These are phyloP conservation scores for Psephotus haematonotus DNA, from an alignment of 2,113 vertebrate species.

Conservation along the genomic window DNA sequence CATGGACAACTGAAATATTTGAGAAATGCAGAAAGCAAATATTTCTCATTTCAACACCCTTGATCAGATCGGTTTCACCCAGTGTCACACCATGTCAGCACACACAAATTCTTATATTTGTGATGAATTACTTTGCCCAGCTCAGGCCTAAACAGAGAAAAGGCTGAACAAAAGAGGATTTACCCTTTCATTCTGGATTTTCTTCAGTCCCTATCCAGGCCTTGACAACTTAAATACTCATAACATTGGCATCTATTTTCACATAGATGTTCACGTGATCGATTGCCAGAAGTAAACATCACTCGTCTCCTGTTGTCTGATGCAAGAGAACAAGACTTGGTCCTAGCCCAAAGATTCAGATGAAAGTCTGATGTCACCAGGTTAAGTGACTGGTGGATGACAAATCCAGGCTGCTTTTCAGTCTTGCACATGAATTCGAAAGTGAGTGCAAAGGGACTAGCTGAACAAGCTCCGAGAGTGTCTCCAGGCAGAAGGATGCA, in stretches of 20 bases:
- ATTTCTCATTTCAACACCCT: background rate
- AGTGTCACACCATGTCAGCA: background rate
- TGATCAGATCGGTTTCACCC: background rate
- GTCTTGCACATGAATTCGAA: background rate
- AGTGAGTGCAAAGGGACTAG: background rate
- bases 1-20: background rate
- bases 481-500: background rate
- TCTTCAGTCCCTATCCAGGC: background rate
- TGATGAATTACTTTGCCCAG: background rate
- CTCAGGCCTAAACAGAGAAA: background rate
- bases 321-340: background rate
- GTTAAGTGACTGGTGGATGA: background rate
- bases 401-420: background rate
- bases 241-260: background rate
- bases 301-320: background rate
- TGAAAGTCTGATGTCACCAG: background rate
- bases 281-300: background rate
- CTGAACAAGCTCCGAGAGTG: rapidly evolving
- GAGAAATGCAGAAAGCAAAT: background rate
- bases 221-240: background rate
- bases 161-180: background rate
- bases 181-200: background rate
- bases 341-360: background rate
- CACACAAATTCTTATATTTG: background rate
- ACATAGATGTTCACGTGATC: background rate